These are phyloP conservation scores for Siderastrea radians DNA, from an alignment of 92 coral and sea anemone genomes.

Conservation along the genomic window DNA sequence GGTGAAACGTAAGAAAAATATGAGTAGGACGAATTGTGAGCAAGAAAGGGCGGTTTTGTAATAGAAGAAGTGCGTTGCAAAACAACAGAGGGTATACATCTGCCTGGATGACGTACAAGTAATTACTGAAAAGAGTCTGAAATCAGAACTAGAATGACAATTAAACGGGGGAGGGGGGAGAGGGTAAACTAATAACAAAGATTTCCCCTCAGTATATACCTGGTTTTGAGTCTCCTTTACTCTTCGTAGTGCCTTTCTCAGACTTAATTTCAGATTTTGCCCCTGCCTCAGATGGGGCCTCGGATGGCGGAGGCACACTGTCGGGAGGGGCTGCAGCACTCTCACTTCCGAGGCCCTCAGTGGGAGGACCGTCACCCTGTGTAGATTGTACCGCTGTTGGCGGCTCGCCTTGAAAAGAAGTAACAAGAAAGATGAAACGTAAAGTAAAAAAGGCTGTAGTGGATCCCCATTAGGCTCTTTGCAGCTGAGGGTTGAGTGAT, in stretches of 20 bases:
- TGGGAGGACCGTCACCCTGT: conserved; percentile 40
- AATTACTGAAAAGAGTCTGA: background rate
- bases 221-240: conserved; percentile 70
- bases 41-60: background rate
- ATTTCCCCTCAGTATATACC: conserved; percentile 1
- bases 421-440: background rate
- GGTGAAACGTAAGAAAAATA: background rate
- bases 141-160: too few relatives aligned
- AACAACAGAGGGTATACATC: too few relatives aligned
- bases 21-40: background rate
- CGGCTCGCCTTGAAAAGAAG: conserved; percentile 15
- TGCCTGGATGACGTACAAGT: background rate
- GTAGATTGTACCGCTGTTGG: conserved; percentile 42
- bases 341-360: conserved; percentile 54
- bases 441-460: background rate
- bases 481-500: too few relatives aligned
- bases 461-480: background rate
- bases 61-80: too few relatives aligned
- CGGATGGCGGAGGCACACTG: conserved; percentile 58
- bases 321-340: conserved; percentile 47
- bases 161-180: too few relatives aligned
- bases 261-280: conserved; percentile 79
- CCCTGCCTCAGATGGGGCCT: conserved; percentile 81
- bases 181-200: background rate
- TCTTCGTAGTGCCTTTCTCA: conserved; percentile 79